These are phyloP conservation scores for Perodicticus potto DNA, from an alignment of 2,797 vertebrate genomes.

Conservation along the genomic window DNA sequence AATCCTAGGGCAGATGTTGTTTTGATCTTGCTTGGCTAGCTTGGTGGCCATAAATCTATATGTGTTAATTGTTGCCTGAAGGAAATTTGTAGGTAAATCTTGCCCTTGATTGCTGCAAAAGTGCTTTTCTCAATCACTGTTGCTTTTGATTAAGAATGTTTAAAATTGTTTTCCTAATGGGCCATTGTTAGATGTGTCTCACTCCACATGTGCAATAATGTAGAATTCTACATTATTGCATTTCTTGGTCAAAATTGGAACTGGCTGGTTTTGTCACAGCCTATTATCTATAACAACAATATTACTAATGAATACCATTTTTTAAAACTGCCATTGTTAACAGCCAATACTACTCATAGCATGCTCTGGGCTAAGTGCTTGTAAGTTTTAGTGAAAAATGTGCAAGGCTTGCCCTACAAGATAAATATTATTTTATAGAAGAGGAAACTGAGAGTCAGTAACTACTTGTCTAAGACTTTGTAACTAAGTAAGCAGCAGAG, in stretches of 20 bases:
- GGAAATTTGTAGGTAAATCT: slow-evolving; percentile 57
- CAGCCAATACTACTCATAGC: background rate
- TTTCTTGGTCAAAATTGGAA: slow-evolving; percentile 58
- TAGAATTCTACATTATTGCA: slow-evolving; percentile 50
- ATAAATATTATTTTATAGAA: slow-evolving; percentile 59
- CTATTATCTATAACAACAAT: slow-evolving; percentile 48
- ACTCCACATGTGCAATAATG: background rate
- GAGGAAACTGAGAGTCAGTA: slow-evolving; percentile 53
- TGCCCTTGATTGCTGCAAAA: slow-evolving; percentile 40
- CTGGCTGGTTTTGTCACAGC: slow-evolving; percentile 34
- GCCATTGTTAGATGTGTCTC: background rate
- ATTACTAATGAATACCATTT: slow-evolving; percentile 54
- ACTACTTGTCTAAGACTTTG: slow-evolving; percentile 25
- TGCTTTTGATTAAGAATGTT: slow-evolving; percentile 65
- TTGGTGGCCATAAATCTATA: background rate
- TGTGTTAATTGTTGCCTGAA: slow-evolving; percentile 38
- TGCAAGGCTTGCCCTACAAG: background rate
- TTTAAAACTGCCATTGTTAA: slow-evolving; percentile 58
- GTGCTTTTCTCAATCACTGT: slow-evolving; percentile 55
- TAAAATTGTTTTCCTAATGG: slow-evolving; percentile 59
- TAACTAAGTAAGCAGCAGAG: slow-evolving; percentile 9
- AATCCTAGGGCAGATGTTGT: background rate
- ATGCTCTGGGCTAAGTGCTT: slow-evolving; percentile 59
- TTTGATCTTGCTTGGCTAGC: slow-evolving; percentile 49
- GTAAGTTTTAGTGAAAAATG: slow-evolving; percentile 62